Evolutionary conservation across 1,140 invertebrate species (phyloP).

Genomic region (Brachionus angularis): DNA sequence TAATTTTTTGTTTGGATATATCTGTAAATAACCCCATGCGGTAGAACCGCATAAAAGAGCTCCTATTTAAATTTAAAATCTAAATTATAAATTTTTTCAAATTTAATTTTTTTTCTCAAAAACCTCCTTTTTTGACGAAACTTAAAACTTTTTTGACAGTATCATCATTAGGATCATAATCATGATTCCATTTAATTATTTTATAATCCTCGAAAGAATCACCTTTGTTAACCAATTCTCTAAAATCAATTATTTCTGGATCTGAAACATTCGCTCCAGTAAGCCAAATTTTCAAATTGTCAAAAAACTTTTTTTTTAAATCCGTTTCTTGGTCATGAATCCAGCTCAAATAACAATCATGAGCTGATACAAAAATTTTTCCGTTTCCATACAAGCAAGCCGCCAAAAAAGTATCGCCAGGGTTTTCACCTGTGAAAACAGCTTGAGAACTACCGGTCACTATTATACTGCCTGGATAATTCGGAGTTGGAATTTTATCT

Average conservation of each 20-base stretch:
- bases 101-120: neutral
- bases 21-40: slow-evolving; percentile 31
- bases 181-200: slow-evolving; percentile 12
- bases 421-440: slow-evolving; percentile 1
- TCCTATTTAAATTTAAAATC: neutral
- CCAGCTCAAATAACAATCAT: slow-evolving; percentile 12
- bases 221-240: neutral
- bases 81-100: neutral
- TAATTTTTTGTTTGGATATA: neutral
- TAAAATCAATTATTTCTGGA: neutral
- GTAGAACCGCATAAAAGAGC: slow-evolving; percentile 20
- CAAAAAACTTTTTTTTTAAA: neutral
- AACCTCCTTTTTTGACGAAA: slow-evolving; percentile 13
- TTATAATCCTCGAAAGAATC: neutral
- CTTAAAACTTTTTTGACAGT: neutral
- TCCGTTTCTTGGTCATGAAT: neutral
- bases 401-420: slow-evolving; percentile 3
- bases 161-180: neutral
- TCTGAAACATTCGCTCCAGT: neutral
- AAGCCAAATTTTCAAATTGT: slow-evolving; percentile 3
- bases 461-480: neutral
- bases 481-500: slow-evolving; percentile 23
- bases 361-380: neutral
- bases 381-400: neutral
- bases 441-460: slow-evolving; percentile 20